phyloP scores from a whole-genome alignment of 2,888 invertebrate genomes.

The Conops quadrifasciatus region DNA sequence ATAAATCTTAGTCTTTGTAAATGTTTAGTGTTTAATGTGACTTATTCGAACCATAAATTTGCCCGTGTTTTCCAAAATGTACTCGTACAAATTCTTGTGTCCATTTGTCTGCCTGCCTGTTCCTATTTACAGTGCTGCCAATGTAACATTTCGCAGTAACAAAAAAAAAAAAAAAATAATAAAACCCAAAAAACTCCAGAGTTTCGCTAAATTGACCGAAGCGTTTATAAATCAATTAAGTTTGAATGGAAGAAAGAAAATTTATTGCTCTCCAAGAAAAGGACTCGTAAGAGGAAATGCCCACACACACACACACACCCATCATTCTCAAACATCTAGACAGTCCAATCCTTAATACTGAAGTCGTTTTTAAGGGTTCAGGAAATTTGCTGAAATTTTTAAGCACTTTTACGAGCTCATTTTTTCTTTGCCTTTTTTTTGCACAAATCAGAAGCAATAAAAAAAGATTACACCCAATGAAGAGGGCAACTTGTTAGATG shows the following conservation, averaged over 20 bases:
- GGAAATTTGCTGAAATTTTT: slow-evolving; percentile 2
- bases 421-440: not conserved
- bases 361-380: not conserved
- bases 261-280: slow-evolving; percentile 21
- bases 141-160: not conserved
- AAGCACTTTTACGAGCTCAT: not conserved
- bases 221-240: slow-evolving; percentile 45
- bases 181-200: not conserved
- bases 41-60: too few species aligned
- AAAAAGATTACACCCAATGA: not conserved
- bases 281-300: not conserved
- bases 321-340: slow-evolving; percentile 2
- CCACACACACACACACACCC: slow-evolving; percentile 1
- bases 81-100: not conserved
- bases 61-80: not conserved
- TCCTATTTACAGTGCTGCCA: slow-evolving; percentile 9
- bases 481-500: not conserved
- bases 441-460: slow-evolving; percentile 3
- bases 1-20: too few species aligned
- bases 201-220: slow-evolving; percentile 40
- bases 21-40: too few species aligned
- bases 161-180: not conserved
- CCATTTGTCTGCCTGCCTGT: not conserved
- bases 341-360: too few species aligned
- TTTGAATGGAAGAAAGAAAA: slow-evolving; percentile 22